phyloP scores from a whole-genome alignment of 2,797 vertebrate species.

The Holocentrus rufus region DNA sequence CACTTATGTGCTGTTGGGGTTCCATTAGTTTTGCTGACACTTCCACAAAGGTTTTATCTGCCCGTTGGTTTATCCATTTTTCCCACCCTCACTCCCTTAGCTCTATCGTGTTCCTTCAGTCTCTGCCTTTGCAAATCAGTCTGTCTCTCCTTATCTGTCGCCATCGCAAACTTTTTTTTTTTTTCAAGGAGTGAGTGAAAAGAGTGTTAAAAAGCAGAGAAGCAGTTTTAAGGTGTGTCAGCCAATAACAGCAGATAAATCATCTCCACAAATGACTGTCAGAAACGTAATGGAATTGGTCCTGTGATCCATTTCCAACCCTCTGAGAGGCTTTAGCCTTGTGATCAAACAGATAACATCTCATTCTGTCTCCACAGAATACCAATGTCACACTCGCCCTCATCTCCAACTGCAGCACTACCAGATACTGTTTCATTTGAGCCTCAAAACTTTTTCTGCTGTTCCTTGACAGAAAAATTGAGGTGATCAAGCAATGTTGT shows the following conservation, averaged over 20 bases:
- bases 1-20: not conserved
- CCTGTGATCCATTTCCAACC: constrained; percentile 65
- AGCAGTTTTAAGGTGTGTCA: constrained; percentile 27
- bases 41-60: not conserved
- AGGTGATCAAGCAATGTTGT: constrained; percentile 9
- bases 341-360: constrained; percentile 63
- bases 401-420: constrained; percentile 34
- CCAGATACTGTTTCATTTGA: constrained; percentile 39
- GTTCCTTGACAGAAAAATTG: constrained; percentile 43
- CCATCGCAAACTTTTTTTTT: constrained; percentile 37
- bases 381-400: constrained; percentile 60
- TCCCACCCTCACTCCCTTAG: not conserved
- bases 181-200: constrained; percentile 21
- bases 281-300: constrained; percentile 66
- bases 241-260: constrained; percentile 59
- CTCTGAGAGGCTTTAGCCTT: constrained; percentile 59
- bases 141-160: constrained; percentile 33
- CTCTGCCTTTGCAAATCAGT: constrained; percentile 13
- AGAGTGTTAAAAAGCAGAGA: constrained; percentile 36
- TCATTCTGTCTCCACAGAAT: constrained; percentile 60
- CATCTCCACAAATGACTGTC: constrained; percentile 55
- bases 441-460: constrained; percentile 33
- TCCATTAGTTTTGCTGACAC: not conserved
- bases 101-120: not conserved
- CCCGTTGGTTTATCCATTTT: not conserved